phyloP scores from a whole-genome alignment of 2,797 vertebrate species.

The Sebastes ruberrimus region DNA sequence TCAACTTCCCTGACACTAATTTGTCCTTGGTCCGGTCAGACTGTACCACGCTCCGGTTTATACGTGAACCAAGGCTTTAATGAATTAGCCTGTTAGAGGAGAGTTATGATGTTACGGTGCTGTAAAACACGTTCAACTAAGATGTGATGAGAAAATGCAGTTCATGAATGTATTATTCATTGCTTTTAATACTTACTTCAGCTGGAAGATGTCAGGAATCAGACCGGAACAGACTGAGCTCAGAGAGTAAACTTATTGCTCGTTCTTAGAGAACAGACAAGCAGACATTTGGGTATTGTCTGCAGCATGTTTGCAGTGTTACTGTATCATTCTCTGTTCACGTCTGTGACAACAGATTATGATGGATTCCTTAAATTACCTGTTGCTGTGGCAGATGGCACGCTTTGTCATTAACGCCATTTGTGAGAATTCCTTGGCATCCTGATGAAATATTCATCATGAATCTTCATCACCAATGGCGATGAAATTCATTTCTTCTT shows the following conservation, averaged over 20 bases:
- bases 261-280: conserved; percentile 9
- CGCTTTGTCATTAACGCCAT: conserved; percentile 63
- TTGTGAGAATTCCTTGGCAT: conserved; percentile 49
- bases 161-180: conserved; percentile 6
- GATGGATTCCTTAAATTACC: conserved; percentile 66
- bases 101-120: conserved; percentile 18
- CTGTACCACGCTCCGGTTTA: not conserved
- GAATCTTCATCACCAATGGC: conserved; percentile 51
- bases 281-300: conserved; percentile 21
- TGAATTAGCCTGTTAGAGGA: not conserved
- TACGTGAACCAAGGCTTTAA: conserved; percentile 5
- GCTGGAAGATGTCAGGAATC: not conserved
- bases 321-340: conserved; percentile 22
- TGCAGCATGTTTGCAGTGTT: conserved; percentile 15
- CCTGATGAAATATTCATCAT: conserved; percentile 71
- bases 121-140: conserved; percentile 17
- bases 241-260: conserved; percentile 13
- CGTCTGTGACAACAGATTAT: conserved; percentile 41
- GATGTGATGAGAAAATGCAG: conserved; percentile 8
- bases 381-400: conserved; percentile 73
- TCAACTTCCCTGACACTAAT: conserved; percentile 51
- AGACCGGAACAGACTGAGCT: not conserved
- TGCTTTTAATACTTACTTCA: not conserved
- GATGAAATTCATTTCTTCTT: conserved; percentile 62
- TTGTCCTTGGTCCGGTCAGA: conserved; percentile 55